Percentiles rank a stretch among this genome's conserved stretches.
Evolutionary conservation across 1,140 invertebrate genomes (phyloP).

Genomic region (Subanguina moxae): DNA sequence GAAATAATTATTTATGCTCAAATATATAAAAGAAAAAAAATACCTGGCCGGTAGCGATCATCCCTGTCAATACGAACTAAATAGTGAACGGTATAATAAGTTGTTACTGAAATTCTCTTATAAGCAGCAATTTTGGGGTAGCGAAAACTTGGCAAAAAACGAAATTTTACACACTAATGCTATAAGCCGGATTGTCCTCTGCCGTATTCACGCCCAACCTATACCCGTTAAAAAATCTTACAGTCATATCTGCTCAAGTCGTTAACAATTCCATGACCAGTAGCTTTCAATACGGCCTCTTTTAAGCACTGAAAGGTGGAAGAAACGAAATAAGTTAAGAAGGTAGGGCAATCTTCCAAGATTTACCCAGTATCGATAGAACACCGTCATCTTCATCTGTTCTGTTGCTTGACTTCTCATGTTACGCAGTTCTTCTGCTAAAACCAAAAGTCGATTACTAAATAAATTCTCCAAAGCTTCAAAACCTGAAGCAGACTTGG

Average conservation of each 20-base stretch:
- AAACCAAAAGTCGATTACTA: neutral
- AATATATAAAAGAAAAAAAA: conserved; percentile 15
- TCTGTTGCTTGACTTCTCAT: conserved; percentile 56
- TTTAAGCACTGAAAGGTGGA: conserved; percentile 58
- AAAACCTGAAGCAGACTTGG: conserved; percentile 52
- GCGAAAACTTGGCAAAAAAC: too few relatives aligned
- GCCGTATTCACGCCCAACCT: too few relatives aligned
- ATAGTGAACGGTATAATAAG: too few relatives aligned
- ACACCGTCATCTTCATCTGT: conserved; percentile 59
- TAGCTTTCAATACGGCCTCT: conserved; percentile 57
- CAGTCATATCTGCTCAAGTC: conserved; percentile 53
- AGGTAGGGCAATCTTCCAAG: neutral
- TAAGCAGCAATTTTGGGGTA: too few relatives aligned
- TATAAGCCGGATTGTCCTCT: too few relatives aligned
- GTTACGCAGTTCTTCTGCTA: conserved; percentile 19
- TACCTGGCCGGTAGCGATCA: conserved; percentile 42
- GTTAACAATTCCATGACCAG: conserved; percentile 55
- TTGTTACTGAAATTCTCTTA: too few relatives aligned
- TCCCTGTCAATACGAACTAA: conserved; percentile 42
- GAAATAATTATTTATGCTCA: neutral
- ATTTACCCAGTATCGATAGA: conserved; percentile 57
- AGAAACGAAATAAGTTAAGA: conserved; percentile 13
- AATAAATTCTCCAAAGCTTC: conserved; percentile 18
- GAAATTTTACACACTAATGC: too few relatives aligned
- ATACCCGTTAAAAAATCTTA: too few relatives aligned